Base-by-base conservation (phyloP, 2,797 vertebrate species). In the Choloepus didactylus region DNA sequence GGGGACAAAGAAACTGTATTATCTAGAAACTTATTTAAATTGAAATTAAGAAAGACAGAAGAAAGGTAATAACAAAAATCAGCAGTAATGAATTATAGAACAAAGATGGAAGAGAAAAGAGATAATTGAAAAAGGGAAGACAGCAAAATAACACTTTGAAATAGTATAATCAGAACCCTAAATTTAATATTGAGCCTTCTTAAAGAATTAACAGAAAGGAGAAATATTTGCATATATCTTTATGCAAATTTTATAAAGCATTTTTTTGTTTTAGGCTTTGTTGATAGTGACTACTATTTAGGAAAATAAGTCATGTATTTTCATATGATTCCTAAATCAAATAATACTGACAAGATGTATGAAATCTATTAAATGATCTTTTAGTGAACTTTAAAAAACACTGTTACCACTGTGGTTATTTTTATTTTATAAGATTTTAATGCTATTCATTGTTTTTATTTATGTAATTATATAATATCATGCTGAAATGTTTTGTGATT, bases 1-100 rank as follows among this genome's bases (percentile, higher is more conserved):
- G 75, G 80, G 60, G 67, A 70, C 92, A 94, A 69, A 93, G 64
- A 88, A 97, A 93, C 70, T 35, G 19, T 56, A 72, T 80, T 93
- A 21, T 92, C 89, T 67, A 79, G 60, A 35, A 21, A 27, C 15
- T 46, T 35, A 15, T 27, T 60, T 14, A 81, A 70, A 77, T 46
- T 23, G 9, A 77, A 27, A 19, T 25, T 25, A 56, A 56, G 2
- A 62, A 25, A 62, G 23, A 35, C 35, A 35, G 35, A 29, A 14
- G 11, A 12, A 64, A 64, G 27, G 11, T 67, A 49, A 87, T 60
- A 9, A 41, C 8, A 14, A 73, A 73, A 19, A 23, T n/a, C 31
- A 11, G 29, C 29, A 59, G 38, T n/a, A 60, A 46, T 14, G 25
- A 31, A 72, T 5, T 35, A 23, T 2, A 82, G 54, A 82, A 64